A percentile compares a stretch with the other conserved stretches of the same genome.
Conservation (phyloP, 2,113 vertebrate species). For the Cebus imitator region DNA sequence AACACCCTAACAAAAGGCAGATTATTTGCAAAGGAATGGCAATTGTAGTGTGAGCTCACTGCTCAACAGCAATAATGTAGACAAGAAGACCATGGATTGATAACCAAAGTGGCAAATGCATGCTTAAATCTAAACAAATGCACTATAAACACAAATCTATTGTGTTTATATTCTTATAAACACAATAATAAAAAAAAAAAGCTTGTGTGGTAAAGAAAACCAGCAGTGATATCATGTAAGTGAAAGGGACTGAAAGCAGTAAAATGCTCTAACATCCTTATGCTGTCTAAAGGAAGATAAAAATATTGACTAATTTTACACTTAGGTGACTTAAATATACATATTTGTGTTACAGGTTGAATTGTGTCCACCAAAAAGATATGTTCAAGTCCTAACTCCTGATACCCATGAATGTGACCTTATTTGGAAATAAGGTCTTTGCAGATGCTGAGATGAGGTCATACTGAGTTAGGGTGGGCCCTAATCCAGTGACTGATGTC, state of each 20-base stretch:
- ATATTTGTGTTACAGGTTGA: not conserved
- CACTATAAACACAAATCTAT: no score
- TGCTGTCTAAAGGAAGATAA: not conserved
- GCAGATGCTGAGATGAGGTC: not conserved
- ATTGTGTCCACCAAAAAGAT: not conserved
- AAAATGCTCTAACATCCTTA: not conserved
- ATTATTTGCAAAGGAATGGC: not conserved
- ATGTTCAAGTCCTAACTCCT: not conserved
- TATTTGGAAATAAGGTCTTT: not conserved
- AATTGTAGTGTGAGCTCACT: not conserved
- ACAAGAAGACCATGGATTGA: not conserved
- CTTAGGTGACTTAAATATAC: not conserved
- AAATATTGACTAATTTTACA: not conserved
- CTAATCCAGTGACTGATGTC: not conserved
- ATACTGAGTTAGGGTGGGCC: not conserved
- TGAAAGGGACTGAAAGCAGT: not conserved
- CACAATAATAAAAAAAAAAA: not conserved
- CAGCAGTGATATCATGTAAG: not conserved
- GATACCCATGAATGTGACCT: not conserved
- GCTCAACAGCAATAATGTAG: not conserved
- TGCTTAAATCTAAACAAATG: not conserved
- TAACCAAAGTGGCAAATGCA: not conserved
- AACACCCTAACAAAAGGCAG: not conserved
- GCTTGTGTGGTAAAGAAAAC: not conserved
- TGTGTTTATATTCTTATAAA: no score